Evolutionary conservation across 2,888 invertebrate genomes (phyloP).

Genomic region (Frankliniella intonsa): DNA sequence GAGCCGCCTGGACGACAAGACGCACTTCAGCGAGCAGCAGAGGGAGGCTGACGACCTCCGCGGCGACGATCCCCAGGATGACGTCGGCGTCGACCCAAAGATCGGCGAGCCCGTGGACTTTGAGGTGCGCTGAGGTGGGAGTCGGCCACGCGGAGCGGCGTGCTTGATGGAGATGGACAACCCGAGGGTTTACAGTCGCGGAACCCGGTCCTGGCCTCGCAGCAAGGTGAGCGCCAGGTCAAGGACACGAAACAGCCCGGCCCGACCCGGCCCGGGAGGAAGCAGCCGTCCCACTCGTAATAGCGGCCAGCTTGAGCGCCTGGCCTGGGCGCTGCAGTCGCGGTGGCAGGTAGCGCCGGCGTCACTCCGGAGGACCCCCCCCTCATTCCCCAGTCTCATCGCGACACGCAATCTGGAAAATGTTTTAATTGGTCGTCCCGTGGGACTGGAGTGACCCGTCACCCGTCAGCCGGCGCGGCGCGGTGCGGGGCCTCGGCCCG

Average conservation of each 20-base stretch:
- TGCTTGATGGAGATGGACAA: neutral
- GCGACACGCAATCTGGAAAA: slow-evolving; percentile 6
- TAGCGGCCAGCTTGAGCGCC: no score
- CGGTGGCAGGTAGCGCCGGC: neutral
- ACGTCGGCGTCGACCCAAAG: slow-evolving; percentile 22
- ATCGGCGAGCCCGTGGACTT: slow-evolving; percentile 11
- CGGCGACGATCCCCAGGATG: neutral
- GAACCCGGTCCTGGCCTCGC: neutral
- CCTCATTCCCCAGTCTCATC: neutral
- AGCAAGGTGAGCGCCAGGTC: neutral
- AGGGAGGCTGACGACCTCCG: neutral
- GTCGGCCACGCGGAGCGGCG: neutral
- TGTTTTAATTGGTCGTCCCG: neutral
- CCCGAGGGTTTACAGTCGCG: neutral
- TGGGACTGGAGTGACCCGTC: neutral
- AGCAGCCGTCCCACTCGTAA: neutral
- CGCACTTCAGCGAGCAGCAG: neutral
- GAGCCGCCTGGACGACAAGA: slow-evolving; percentile 5
- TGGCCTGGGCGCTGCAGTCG: neutral
- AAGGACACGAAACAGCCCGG: neutral
- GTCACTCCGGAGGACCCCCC: neutral
- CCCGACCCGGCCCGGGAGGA: neutral
- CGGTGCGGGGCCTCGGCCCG: no score
- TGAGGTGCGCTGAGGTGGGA: neutral
- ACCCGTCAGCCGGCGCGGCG: neutral